Conservation (phyloP, 2,888 invertebrate genomes). For the Pseudococcus longispinus region DNA sequence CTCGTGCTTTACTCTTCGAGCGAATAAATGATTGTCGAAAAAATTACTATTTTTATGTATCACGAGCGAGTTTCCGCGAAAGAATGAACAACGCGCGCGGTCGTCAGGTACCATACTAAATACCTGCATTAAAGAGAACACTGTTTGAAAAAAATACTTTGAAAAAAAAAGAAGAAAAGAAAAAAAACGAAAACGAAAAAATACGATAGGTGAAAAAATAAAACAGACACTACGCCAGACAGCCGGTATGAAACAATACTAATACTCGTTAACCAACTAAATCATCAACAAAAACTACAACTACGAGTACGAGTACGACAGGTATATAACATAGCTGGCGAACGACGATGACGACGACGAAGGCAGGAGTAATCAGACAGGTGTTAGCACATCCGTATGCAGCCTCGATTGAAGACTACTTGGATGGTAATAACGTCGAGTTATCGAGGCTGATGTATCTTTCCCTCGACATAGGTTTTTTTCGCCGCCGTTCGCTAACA, state of each 20-base stretch:
- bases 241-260: slow-evolving; percentile 52
- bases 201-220: not conserved
- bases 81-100: not conserved
- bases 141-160: slow-evolving; percentile 1
- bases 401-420: slow-evolving; percentile 53
- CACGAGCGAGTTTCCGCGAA: not conserved
- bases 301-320: not conserved
- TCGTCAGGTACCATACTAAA: slow-evolving; percentile 44
- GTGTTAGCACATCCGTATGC: slow-evolving; percentile 53
- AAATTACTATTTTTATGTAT: not conserved
- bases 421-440: slow-evolving; percentile 48
- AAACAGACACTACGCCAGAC: slow-evolving; percentile 53
- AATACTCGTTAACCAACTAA: slow-evolving; percentile 52
- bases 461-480: not conserved
- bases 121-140: slow-evolving; percentile 42
- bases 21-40: not conserved
- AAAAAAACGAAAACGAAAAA: not conserved
- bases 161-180: not conserved
- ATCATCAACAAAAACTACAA: not conserved
- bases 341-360: not conserved
- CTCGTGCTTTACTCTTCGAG: not conserved
- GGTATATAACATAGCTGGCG: not conserved
- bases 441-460: slow-evolving; percentile 49
- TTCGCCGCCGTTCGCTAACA: not conserved
- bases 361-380: slow-evolving; percentile 13